phyloP scores from a whole-genome alignment of 2,888 invertebrate species.

The Clepsis dumicolana region DNA sequence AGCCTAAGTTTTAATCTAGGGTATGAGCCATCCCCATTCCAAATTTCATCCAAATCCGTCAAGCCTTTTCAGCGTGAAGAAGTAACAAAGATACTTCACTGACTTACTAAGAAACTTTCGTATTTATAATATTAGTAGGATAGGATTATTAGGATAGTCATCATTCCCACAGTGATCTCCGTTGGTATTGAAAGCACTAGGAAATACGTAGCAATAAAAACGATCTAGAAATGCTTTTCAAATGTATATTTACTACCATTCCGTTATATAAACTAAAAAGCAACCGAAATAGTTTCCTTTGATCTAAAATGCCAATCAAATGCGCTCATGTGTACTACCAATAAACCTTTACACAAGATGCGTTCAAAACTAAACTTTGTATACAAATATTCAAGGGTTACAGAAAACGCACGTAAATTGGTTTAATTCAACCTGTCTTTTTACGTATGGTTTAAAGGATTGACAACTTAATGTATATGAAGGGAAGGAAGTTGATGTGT shows the following conservation, averaged over 20 bases:
- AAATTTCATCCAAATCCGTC: too few relatives aligned
- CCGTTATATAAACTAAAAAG: constrained; percentile 14
- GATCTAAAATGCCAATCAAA: constrained; percentile 37
- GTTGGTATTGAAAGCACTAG: neutral
- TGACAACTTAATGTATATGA: neutral
- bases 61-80: too few relatives aligned
- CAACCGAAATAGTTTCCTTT: constrained; percentile 32
- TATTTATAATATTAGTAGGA: too few relatives aligned
- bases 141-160: too few relatives aligned
- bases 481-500: neutral
- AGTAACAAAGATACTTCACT: too few relatives aligned
- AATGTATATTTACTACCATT: constrained; percentile 29
- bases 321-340: neutral
- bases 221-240: constrained; percentile 16
- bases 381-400: neutral
- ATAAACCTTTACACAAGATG: neutral
- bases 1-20: too few relatives aligned
- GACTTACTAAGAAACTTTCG: too few relatives aligned
- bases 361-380: constrained; percentile 2
- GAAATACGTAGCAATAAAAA: neutral
- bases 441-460: neutral
- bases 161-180: too few relatives aligned
- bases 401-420: too few relatives aligned
- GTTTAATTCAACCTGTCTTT: neutral
- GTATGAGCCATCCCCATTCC: too few relatives aligned